Evolutionary conservation across 92 coral and sea anemone genomes (phyloP), one percentile per base, ranked within the genome.

Genomic region (Scolanthus callimorphus): DNA sequence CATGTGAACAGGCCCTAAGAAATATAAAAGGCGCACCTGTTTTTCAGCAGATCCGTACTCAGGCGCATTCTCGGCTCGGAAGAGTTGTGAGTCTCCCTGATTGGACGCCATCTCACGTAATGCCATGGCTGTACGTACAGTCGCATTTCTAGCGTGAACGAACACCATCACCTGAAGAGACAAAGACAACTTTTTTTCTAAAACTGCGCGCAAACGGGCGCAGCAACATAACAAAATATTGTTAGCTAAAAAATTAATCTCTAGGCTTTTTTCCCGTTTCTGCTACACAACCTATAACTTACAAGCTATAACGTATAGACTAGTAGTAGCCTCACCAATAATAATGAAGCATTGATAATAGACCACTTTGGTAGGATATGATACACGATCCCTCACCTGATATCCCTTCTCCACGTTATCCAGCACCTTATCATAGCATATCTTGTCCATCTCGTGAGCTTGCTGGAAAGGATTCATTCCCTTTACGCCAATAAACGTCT

Each of bases 61-160:
- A 15, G 97, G 80, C 30, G 80, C 62, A 79, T 88, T 96, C 27
- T 81, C 65, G 2, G 86, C 87, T 30, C 80, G 86, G 37, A 91
- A 91, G 15, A 80, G 21, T 29, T 79, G 70, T n/a, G 79, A 70
- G 57, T 78, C 90, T 8, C 97, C 97, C 64, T 83, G 84, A 68
- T 91, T 91, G 46, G 67, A 74, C 29, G 97, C 97, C 85, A 87
- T 83, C 67, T 91, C 97, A 21, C 97, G 91, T 56, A 91, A 79
- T 11, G 88, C 81, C 89, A 83, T 67, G 15, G 97, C 97, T 20
- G 96, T 88, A 62, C 84, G 86, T 45, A 91, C 97, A 0, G 97
- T 89, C 2, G 96, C 97, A 38, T 91, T 91, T 39, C 97, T 81
- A 11, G 97, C 97, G 70, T 91, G 97, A 20, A 91, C 97, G 51